These are phyloP conservation scores for Terrapene triunguis DNA, from an alignment of 2,113 vertebrate species.

Conservation along the genomic window DNA sequence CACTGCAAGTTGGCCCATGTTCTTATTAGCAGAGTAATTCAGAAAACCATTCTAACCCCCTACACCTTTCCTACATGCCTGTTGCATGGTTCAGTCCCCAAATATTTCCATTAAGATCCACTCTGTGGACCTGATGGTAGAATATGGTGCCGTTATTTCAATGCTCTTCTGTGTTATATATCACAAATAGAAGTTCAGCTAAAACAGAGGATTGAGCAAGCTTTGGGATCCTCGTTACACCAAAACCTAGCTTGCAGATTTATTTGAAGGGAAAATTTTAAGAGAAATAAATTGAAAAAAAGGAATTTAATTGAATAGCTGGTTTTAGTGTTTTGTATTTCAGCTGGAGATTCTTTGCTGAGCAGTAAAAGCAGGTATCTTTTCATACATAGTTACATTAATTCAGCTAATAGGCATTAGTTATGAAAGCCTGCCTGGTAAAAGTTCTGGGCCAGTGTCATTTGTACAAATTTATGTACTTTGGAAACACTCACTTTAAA, in stretches of 20 bases:
- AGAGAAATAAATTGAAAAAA: slow-evolving; percentile 59
- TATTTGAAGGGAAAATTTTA: slow-evolving; percentile 42
- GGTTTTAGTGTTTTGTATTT: slow-evolving; percentile 72
- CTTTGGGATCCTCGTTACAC: slow-evolving; percentile 12
- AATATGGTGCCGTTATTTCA: not conserved
- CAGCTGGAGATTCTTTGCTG: slow-evolving; percentile 67
- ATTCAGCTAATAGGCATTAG: slow-evolving; percentile 73
- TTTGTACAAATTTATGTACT: slow-evolving; percentile 67
- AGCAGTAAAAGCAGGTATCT: slow-evolving; percentile 60
- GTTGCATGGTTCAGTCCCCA: not conserved
- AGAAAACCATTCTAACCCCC: not conserved
- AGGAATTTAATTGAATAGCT: slow-evolving; percentile 68
- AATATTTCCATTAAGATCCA: not conserved
- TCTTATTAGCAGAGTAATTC: not conserved
- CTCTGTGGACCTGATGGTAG: not conserved
- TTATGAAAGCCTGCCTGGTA: slow-evolving; percentile 67
- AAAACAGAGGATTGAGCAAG: not conserved
- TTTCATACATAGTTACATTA: slow-evolving; percentile 61
- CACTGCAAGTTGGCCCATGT: not conserved
- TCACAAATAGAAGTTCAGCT: slow-evolving; percentile 39
- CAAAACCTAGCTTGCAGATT: slow-evolving; percentile 40
- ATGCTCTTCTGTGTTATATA: slow-evolving; percentile 25
- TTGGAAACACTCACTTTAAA: slow-evolving; percentile 62
- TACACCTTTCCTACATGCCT: not conserved
- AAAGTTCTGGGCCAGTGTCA: slow-evolving; percentile 68